A percentile compares a stretch with the other conserved stretches of the same genome.
These are phyloP conservation scores for Sinocyclocheilus anophthalmus DNA, from an alignment of 2,113 vertebrate species.

Conservation along the genomic window DNA sequence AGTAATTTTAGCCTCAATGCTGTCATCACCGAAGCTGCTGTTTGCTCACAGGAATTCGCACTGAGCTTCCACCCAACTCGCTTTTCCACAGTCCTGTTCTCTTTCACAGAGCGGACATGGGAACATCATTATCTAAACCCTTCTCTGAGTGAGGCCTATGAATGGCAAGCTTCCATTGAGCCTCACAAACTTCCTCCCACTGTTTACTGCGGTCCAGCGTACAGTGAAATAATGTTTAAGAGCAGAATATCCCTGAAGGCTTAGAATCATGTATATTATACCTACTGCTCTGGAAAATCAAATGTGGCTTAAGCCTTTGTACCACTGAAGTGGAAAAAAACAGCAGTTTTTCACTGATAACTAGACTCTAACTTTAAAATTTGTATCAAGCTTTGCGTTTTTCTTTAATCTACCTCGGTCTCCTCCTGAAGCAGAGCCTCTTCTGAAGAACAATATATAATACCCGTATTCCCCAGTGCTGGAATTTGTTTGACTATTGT, in stretches of 20 bases:
- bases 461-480: conserved; percentile 59
- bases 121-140: conserved; percentile 30
- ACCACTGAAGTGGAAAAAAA: background rate
- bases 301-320: background rate
- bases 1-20: background rate
- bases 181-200: background rate
- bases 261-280: background rate
- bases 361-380: background rate
- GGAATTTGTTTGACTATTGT: conserved; percentile 66
- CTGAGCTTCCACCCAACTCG: no score
- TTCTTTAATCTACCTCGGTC: background rate
- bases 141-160: background rate
- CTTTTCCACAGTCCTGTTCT: conserved; percentile 11
- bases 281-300: background rate
- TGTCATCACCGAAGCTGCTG: background rate
- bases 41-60: conserved; percentile 7
- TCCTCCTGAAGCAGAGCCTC: conserved; percentile 7
- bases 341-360: background rate
- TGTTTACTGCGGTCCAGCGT: background rate
- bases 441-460: conserved; percentile 40
- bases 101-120: background rate
- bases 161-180: conserved; percentile 4
- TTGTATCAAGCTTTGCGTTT: background rate
- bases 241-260: conserved; percentile 20
- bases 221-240: conserved; percentile 15